Conservation (phyloP, 23 tunicate species). For the Halocynthia roretzi region DNA sequence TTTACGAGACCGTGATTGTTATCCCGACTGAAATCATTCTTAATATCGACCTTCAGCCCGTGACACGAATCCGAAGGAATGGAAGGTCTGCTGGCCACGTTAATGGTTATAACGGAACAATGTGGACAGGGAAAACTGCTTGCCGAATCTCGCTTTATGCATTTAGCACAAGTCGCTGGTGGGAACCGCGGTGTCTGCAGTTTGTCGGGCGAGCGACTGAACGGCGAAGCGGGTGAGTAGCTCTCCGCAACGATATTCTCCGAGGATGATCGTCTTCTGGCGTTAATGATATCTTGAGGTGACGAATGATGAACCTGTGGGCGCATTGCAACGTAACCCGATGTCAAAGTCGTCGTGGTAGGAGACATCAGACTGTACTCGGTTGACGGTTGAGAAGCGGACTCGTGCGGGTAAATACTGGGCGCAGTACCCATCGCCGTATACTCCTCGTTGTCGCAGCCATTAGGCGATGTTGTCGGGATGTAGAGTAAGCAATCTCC, state of each 20-base stretch:
- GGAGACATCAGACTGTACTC: conserved; percentile 54
- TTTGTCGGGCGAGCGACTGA: conserved; percentile 36
- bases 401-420: background rate
- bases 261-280: background rate
- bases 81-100: background rate
- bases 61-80: conserved; percentile 10
- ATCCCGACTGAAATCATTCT: background rate
- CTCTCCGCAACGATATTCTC: background rate
- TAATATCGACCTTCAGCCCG: conserved; percentile 4
- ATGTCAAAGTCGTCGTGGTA: background rate
- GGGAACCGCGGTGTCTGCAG: conserved; percentile 18
- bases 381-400: background rate
- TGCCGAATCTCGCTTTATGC: background rate
- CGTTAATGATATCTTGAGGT: conserved; percentile 59
- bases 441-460: background rate
- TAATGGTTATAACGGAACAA: background rate
- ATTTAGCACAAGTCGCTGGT: conserved; percentile 8
- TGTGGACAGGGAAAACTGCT: conserved; percentile 3
- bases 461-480: conserved; percentile 30
- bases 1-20: too few relatives aligned
- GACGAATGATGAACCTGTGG: conserved; percentile 25
- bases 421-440: conserved; percentile 2
- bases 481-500: conserved; percentile 7
- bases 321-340: conserved; percentile 78
- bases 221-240: conserved; percentile 24